A percentile compares a stretch with the other conserved stretches of the same genome.
These are phyloP conservation scores for Pediacus dermestoides DNA, from an alignment of 2,888 invertebrate species.

Conservation along the genomic window DNA sequence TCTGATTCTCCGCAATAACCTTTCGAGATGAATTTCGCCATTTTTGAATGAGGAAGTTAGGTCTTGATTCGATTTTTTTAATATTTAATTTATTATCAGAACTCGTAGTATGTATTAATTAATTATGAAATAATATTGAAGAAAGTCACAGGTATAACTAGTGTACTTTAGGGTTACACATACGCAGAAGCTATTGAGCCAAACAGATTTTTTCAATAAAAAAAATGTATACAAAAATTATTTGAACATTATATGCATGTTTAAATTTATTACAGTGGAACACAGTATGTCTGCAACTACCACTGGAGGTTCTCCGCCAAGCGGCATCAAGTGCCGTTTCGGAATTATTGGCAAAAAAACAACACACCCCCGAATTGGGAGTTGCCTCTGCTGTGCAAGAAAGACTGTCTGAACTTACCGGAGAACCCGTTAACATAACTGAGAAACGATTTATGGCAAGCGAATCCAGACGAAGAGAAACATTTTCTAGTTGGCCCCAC, in stretches of 20 bases:
- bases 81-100: too few species aligned
- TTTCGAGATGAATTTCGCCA: too few species aligned
- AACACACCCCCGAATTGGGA: slow-evolving; percentile 80
- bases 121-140: too few species aligned
- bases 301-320: slow-evolving; percentile 73
- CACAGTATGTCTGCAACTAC: slow-evolving; percentile 78
- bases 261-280: slow-evolving; percentile 73
- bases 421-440: slow-evolving; percentile 49
- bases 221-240: too few species aligned
- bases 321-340: slow-evolving; percentile 77
- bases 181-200: neutral
- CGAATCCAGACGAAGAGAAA: slow-evolving; percentile 84
- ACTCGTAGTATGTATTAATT: too few species aligned
- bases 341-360: slow-evolving; percentile 77
- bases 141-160: neutral
- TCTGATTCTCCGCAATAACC: too few species aligned
- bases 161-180: neutral
- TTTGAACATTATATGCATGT: slow-evolving; percentile 6
- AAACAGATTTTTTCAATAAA: neutral
- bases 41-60: too few species aligned
- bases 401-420: slow-evolving; percentile 73
- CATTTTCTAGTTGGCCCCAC: slow-evolving; percentile 93
- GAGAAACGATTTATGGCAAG: slow-evolving; percentile 78
- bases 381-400: slow-evolving; percentile 88
- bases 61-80: too few species aligned